Evolutionary conservation across 2,113 vertebrate species (phyloP).

Genomic region (Sorex araneus): DNA sequence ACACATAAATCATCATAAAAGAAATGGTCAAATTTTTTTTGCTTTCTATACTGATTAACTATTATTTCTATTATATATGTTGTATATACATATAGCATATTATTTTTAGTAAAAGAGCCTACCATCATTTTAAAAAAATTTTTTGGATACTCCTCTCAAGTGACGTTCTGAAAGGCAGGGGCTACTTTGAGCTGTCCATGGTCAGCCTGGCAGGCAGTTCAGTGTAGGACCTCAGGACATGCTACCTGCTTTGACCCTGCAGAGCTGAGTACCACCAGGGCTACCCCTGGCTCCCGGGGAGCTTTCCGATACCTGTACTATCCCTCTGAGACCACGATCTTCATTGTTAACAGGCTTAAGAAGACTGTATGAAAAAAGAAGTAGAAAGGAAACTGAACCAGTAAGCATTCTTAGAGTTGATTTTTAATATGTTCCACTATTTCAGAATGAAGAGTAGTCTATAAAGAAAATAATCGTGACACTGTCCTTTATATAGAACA

Average conservation of each 20-base stretch:
- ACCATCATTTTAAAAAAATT: too few relatives aligned
- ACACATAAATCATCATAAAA: background rate
- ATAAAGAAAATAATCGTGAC: background rate
- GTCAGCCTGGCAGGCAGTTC: too few relatives aligned
- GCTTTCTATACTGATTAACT: slow-evolving; percentile 43
- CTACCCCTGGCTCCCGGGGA: too few relatives aligned
- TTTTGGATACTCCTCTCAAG: too few relatives aligned
- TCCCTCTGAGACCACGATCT: background rate
- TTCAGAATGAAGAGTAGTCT: background rate
- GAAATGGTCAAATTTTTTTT: slow-evolving; percentile 8
- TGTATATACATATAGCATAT: background rate
- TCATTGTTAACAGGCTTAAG: background rate
- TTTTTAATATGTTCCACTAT: background rate
- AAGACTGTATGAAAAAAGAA: background rate
- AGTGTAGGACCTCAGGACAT: too few relatives aligned
- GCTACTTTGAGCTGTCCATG: too few relatives aligned
- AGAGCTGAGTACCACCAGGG: too few relatives aligned
- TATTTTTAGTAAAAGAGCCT: background rate
- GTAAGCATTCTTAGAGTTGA: background rate
- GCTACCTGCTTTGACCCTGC: too few relatives aligned
- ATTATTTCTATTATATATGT: background rate
- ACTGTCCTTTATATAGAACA: background rate
- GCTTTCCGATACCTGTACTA: too few relatives aligned
- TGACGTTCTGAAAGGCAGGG: too few relatives aligned
- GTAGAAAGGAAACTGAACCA: background rate